These are phyloP conservation scores for Lampropteryx suffumata DNA, from an alignment of 2,888 invertebrate species.

Conservation along the genomic window DNA sequence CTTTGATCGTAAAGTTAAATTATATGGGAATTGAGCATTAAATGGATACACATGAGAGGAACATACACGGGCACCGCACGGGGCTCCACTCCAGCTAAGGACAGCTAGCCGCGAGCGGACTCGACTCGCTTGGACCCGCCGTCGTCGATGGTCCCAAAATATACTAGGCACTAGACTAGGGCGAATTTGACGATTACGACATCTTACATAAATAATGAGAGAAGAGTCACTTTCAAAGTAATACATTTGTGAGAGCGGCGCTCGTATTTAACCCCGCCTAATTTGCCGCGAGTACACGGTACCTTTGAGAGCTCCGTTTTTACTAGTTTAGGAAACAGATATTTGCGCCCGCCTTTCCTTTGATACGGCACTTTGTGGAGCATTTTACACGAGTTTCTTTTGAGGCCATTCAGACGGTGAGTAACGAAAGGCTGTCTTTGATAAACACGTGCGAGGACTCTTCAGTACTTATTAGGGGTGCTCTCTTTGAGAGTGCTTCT, in stretches of 20 bases:
- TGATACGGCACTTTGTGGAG: slow-evolving; percentile 83
- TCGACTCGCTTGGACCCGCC: slow-evolving; percentile 28
- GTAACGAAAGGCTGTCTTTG: slow-evolving; percentile 84
- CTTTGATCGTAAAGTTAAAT: slow-evolving; percentile 84
- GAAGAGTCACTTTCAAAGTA: slow-evolving; percentile 75
- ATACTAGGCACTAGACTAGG: too few species aligned
- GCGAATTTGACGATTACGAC: slow-evolving; percentile 71
- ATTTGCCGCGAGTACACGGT: slow-evolving; percentile 80
- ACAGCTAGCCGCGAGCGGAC: slow-evolving; percentile 9
- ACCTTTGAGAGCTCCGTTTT: slow-evolving; percentile 82
- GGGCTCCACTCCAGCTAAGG: slow-evolving; percentile 22
- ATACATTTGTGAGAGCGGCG: slow-evolving; percentile 74
- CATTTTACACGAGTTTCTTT: slow-evolving; percentile 83
- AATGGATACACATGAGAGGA: slow-evolving; percentile 79
- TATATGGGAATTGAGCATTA: slow-evolving; percentile 83
- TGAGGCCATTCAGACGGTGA: slow-evolving; percentile 83
- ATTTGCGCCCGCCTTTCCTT: slow-evolving; percentile 82
- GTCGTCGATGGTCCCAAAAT: slow-evolving; percentile 51
- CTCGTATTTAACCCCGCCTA: slow-evolving; percentile 82
- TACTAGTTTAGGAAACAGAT: slow-evolving; percentile 83
- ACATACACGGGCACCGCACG: slow-evolving; percentile 19
- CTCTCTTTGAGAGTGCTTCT: slow-evolving; percentile 82
- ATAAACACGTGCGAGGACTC: slow-evolving; percentile 84
- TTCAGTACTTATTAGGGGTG: slow-evolving; percentile 83
- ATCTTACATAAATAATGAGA: slow-evolving; percentile 79